A percentile compares a stretch with the other conserved stretches of the same genome.
phyloP scores from a whole-genome alignment of 2,113 vertebrate genomes.

The Rallus limicola region DNA sequence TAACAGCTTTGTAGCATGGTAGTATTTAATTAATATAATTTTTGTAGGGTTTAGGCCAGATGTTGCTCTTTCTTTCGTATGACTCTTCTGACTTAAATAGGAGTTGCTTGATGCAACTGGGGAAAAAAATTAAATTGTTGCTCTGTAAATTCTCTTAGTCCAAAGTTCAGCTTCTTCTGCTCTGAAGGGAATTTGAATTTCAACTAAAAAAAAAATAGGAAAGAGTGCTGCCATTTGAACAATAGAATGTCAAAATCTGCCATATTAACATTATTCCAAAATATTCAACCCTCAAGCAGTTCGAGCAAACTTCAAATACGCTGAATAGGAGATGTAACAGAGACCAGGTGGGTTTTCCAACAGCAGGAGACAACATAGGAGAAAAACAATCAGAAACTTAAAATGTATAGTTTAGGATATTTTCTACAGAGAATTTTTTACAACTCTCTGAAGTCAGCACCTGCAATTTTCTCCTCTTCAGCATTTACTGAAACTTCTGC shows the following conservation, averaged over 20 bases:
- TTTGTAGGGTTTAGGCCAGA: not conserved
- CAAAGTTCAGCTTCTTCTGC: not conserved
- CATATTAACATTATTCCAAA: conserved; percentile 20
- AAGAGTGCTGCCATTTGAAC: not conserved
- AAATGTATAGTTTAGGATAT: conserved; percentile 23
- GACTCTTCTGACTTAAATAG: not conserved
- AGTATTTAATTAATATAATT: not conserved
- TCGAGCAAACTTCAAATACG: conserved; percentile 21
- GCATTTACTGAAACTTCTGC: conserved; percentile 41
- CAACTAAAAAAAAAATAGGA: not conserved
- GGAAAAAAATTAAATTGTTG: not conserved
- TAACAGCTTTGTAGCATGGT: not conserved
- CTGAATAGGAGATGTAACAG: conserved; percentile 22
- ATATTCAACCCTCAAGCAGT: conserved; percentile 34
- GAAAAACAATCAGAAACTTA: conserved; percentile 17
- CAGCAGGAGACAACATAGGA: conserved; percentile 27
- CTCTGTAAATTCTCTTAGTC: not conserved
- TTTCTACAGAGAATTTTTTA: conserved; percentile 31
- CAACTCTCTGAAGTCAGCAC: conserved; percentile 46
- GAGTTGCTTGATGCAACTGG: not conserved
- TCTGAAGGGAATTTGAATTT: conserved; percentile 3
- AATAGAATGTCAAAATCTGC: conserved; percentile 37
- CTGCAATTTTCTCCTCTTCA: conserved; percentile 56
- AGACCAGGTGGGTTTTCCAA: conserved; percentile 34
- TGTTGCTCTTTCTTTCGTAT: conserved; percentile 34